Evolutionary conservation across 2,888 invertebrate genomes (phyloP), one percentile per base, ranked within the genome.

Genomic region (Microctonus hyperodae): DNA sequence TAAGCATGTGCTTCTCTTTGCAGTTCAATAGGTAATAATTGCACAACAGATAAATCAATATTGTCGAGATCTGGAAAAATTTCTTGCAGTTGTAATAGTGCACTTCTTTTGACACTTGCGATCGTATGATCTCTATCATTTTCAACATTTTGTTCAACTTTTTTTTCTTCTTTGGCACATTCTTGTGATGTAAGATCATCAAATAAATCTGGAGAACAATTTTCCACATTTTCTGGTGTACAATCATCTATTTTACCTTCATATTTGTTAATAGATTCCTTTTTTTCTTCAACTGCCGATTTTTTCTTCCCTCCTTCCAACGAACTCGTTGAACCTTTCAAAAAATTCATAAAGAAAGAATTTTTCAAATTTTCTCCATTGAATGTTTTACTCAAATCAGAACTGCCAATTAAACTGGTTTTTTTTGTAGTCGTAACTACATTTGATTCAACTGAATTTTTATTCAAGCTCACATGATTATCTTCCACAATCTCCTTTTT

Each of bases 51-150:
- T 1, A 78, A 75, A 74, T 86, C 86, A 25, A 85, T 81, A 37
- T 85, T 74, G 58, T 83, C 75, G 22, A 85, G 72, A 71, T 86
- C 80, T 3, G 86, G 86, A 77, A 86, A 86, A 67, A 86, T 82
- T 72, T 86, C 86, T 72, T 76, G 72, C 53, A 84, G 70, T 69
- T 78, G 75, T 10, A 37, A 59, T 16, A 70, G 63, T 55, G 66
- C 74, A 70, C 9, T 53, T 7, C 56, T 48, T 37, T 44, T 55
- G 6, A 22, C 40, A 6, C n/a, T 22, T 56, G 60, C 67, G 25
- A 28, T 51, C 59, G 51, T 10, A 23, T 61, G 20, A 4, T 22
- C 22, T 9, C 22, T 25, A 20, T 48, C 53, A 9, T 62, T 28
- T 31, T 53, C 33, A 31, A 1, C 7, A 35, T 13, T 64, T 20